Evolutionary conservation across 2,113 vertebrate species (phyloP), one percentile per base, ranked within the genome.

Genomic region (Stigmatopora argus): DNA sequence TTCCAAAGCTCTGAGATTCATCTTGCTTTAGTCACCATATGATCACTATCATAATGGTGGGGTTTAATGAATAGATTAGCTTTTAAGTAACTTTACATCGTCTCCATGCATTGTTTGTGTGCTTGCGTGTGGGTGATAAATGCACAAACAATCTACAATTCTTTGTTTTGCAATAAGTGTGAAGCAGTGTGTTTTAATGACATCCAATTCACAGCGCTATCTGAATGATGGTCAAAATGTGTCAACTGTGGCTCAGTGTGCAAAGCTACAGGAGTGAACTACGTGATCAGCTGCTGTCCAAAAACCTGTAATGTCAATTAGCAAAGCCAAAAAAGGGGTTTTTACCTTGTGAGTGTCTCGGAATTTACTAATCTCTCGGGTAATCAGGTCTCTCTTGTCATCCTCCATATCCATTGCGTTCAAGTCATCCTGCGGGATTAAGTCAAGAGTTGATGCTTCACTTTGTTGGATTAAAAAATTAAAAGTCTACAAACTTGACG

Each of bases 11-110:
- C 95, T 94, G 94, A 94, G 95, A 95, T 98, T 98, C 96, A 98
- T 98, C 97, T 99, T 96, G 97, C 95, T 99, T 99, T 99, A 97
- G 96, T 99, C 97, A 99, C 97, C 97, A 98, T 98, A 98, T 99
- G 97, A 98, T 97, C 96, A 98, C 97, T 99, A 99, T 98, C 96
- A 98, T 99, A 98, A 98, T 98, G 96, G 96, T 98, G 96, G 97
- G 96, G 96, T 96, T 98, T 97, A 99, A 99, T 99, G 94, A 98
- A 99, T 97, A 98, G 95, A 98, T 98, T 98, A 98, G 96, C 95
- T 97, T 98, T 94, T 92, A 92, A 91, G 96, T 95, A 96, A 98
- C 94, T 90, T 95, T 94, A 98, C 97, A 99, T 93, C 90, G 95
- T 93, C 95, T 97, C 95, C 95, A 97, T 98, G 97, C 97, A 99